phyloP scores from a whole-genome alignment of 2,888 invertebrate species.

The Graphium colonna region DNA sequence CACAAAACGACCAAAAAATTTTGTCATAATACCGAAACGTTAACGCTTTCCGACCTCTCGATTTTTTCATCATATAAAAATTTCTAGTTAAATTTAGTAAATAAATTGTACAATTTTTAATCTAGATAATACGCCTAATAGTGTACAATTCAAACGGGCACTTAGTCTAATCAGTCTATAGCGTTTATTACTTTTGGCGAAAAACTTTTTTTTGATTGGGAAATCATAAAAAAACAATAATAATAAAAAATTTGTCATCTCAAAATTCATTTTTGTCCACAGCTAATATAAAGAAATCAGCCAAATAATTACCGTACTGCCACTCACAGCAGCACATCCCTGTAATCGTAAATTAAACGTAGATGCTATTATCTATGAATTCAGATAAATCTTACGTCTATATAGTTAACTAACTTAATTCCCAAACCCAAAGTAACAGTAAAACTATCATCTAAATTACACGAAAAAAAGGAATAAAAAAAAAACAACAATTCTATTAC shows the following conservation, averaged over 20 bases:
- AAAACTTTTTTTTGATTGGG: conserved; percentile 36
- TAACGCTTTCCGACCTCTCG: conserved; percentile 58
- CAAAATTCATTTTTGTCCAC: conserved; percentile 33
- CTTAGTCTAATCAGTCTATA: conserved; percentile 80
- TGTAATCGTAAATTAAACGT: conserved; percentile 74
- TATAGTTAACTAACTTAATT: conserved; percentile 73
- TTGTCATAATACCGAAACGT: conserved; percentile 57
- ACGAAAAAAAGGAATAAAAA: conserved; percentile 67
- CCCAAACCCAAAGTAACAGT: conserved; percentile 80
- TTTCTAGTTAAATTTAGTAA: conserved; percentile 65
- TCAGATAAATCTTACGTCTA: conserved; percentile 76
- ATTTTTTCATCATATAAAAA: conserved; percentile 50
- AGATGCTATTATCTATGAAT: conserved; percentile 70
- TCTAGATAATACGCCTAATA: conserved; percentile 77
- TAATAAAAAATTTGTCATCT: conserved; percentile 33
- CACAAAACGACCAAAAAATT: conserved; percentile 55
- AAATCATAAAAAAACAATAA: conserved; percentile 37
- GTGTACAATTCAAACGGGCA: conserved; percentile 74
- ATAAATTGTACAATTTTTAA: conserved; percentile 70
- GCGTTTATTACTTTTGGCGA: conserved; percentile 78
- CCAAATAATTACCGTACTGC: conserved; percentile 60
- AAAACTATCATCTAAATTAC: conserved; percentile 70
- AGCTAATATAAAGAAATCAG: conserved; percentile 45
- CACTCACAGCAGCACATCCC: conserved; percentile 72
- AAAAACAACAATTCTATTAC: conserved; percentile 71